Evolutionary conservation across 1,140 invertebrate species (phyloP).

Genomic region (Drosophila tani): DNA sequence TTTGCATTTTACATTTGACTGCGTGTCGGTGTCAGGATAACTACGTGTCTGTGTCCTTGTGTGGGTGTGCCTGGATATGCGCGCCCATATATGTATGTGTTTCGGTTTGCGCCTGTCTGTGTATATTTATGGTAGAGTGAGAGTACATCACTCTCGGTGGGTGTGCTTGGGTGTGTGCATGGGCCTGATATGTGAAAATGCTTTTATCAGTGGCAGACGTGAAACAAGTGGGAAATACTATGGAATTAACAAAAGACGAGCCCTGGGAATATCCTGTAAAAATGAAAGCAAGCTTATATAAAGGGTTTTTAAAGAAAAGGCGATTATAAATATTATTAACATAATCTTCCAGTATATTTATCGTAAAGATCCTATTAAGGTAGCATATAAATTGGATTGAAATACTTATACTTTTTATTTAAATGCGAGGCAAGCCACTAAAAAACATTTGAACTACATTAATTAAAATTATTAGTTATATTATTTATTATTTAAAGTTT

Average conservation of each 20-base stretch:
- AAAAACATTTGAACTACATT: too few relatives aligned
- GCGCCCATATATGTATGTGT: constrained; percentile 23
- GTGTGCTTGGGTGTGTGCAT: constrained; percentile 26
- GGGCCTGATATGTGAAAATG: constrained; percentile 69
- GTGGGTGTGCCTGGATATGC: constrained; percentile 31
- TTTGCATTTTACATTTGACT: constrained; percentile 81
- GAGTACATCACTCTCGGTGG: constrained; percentile 43
- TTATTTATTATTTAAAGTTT: too few relatives aligned
- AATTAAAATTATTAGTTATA: too few relatives aligned
- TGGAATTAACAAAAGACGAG: constrained; percentile 14
- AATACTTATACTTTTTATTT: too few relatives aligned
- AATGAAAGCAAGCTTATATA: background rate
- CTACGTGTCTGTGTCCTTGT: constrained; percentile 43
- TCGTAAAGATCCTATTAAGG: too few relatives aligned
- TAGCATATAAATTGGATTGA: too few relatives aligned
- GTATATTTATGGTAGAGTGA: constrained; percentile 38
- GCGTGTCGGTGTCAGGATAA: constrained; percentile 75
- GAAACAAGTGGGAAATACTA: constrained; percentile 55
- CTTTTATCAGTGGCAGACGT: constrained; percentile 77
- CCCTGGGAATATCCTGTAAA: constrained; percentile 26
- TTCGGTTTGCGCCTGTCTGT: constrained; percentile 19
- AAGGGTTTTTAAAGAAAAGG: background rate
- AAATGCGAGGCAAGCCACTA: too few relatives aligned
- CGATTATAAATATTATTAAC: too few relatives aligned
- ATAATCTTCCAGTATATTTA: too few relatives aligned